Evolutionary conservation across 2,113 vertebrate genomes (phyloP).

Genomic region (Corythornis madagascariensis): DNA sequence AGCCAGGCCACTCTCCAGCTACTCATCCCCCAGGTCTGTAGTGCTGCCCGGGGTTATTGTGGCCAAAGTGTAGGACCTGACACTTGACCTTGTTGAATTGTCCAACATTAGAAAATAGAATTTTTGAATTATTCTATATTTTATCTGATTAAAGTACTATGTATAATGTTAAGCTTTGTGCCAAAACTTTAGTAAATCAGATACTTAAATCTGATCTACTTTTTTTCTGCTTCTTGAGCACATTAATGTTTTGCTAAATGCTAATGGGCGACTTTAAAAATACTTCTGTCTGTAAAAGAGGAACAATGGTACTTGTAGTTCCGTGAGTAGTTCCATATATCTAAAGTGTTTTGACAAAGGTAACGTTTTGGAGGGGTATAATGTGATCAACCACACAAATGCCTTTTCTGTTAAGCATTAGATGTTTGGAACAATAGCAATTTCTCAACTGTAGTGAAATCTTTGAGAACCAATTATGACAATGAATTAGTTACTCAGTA

Average conservation of each 20-base stretch:
- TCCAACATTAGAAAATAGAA: neutral
- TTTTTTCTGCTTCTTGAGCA: neutral
- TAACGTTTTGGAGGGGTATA: neutral
- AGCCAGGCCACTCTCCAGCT: no score
- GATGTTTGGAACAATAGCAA: neutral
- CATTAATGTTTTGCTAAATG: neutral
- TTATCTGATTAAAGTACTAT: neutral
- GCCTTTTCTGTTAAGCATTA: neutral
- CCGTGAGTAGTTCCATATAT: neutral
- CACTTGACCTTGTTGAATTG: no score
- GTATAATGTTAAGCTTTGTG: neutral
- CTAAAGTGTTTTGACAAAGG: neutral
- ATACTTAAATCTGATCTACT: no score
- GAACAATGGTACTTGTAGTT: neutral
- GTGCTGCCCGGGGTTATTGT: no score
- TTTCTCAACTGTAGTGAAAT: constrained; percentile 2
- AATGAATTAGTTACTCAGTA: neutral
- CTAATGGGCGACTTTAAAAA: neutral
- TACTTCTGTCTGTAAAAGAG: neutral
- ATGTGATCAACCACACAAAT: neutral
- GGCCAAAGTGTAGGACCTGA: no score
- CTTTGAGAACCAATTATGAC: neutral
- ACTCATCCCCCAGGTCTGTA: no score
- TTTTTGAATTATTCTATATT: neutral
- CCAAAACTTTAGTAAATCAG: neutral